Percentiles rank a stretch among this genome's conserved stretches.
These are phyloP conservation scores for Bostrychus sinensis DNA, from an alignment of 2,113 vertebrate genomes.

Conservation along the genomic window DNA sequence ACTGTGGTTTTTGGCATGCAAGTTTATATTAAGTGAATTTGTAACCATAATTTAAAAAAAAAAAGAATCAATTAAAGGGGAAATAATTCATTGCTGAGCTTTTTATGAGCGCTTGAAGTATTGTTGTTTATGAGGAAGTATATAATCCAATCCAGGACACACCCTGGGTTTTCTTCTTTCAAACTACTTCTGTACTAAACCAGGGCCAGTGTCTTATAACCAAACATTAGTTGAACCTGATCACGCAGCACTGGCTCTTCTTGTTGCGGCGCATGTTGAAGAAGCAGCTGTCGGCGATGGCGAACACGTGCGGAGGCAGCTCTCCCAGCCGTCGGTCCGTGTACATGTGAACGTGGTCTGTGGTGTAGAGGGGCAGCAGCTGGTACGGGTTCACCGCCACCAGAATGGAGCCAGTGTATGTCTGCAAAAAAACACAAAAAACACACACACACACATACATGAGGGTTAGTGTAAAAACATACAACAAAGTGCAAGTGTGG, in stretches of 20 bases:
- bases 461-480: neutral
- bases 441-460: neutral
- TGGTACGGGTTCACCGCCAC: conserved; percentile 97
- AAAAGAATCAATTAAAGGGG: no score
- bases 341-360: conserved; percentile 88
- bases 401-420: conserved; percentile 95
- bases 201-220: no score
- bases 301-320: conserved; percentile 92
- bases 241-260: conserved; percentile 92
- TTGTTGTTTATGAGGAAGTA: no score
- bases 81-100: no score
- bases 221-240: conserved; percentile 86
- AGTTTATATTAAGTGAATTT: no score
- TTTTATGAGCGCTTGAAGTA: no score
- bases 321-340: conserved; percentile 87
- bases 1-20: no score
- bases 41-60: no score
- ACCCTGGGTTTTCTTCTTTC: no score
- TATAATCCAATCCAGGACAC: no score
- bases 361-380: conserved; percentile 90
- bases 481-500: neutral
- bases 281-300: conserved; percentile 94
- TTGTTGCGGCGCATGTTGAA: conserved; percentile 91
- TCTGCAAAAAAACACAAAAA: conserved; percentile 82
- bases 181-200: no score